A percentile compares a stretch with the other conserved stretches of the same genome.
Evolutionary conservation across 2,113 vertebrate species (phyloP).

Genomic region (Psephotus haematonotus): DNA sequence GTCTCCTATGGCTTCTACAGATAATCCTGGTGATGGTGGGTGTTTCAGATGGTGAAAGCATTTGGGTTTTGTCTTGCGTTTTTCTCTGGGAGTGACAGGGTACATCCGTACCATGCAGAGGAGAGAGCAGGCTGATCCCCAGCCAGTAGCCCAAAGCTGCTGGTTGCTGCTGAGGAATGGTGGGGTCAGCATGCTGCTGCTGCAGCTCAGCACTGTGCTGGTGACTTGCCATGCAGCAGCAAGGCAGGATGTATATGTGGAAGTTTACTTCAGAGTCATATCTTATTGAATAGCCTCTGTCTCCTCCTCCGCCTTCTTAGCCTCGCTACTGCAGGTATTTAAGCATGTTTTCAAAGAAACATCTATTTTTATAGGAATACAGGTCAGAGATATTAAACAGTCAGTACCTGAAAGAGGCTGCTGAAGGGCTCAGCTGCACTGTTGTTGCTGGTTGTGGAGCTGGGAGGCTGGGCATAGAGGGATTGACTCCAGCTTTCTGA

Average conservation of each 20-base stretch:
- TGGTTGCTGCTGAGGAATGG: background rate
- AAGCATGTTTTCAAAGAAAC: background rate
- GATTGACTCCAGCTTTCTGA: background rate
- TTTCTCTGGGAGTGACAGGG: background rate
- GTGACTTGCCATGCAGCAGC: background rate
- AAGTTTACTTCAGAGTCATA: background rate
- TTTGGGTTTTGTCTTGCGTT: background rate
- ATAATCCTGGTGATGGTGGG: background rate
- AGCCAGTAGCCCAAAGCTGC: background rate
- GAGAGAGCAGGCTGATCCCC: background rate
- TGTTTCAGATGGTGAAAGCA: background rate
- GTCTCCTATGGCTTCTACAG: background rate
- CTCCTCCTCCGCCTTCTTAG: background rate
- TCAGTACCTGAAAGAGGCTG: background rate
- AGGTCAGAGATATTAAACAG: background rate
- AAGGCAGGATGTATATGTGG: accelerated
- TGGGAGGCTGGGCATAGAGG: background rate
- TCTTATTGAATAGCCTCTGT: background rate
- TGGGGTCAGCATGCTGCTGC: background rate
- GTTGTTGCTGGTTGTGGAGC: background rate
- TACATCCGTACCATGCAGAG: accelerated
- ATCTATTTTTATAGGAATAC: background rate
- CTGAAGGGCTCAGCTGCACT: background rate
- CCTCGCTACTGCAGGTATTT: accelerated
- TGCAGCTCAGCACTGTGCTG: background rate